Base-by-base conservation (phyloP, 2,797 vertebrate species). In the Ficedula albicollis region DNA sequence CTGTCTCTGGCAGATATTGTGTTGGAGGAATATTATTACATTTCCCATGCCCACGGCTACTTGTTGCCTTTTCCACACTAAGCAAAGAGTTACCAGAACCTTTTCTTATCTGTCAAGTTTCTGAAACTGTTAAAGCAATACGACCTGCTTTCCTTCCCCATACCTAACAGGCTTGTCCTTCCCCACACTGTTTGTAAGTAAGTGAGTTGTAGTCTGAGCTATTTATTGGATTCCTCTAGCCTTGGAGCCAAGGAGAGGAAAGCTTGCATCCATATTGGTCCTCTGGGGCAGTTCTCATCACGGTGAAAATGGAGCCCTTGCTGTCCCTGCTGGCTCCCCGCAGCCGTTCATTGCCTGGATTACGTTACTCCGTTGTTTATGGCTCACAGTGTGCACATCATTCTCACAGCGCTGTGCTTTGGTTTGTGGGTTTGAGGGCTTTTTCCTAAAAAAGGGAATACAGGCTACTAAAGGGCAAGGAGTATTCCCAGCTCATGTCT, bases 171-270 rank as follows among this genome's bases (percentile, higher is more conserved):
- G 59, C 67, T 87, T 54, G 58, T 62, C 77, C 90, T 92, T 93
- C 54, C 83, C 81, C 51, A n/a, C 4, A 5, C 19, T 55, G 66
- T 68, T 84, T 82, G 59, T 72, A 66, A 89, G 69, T 81, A 10
- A 89, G 84, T 83, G 79, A 94, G 89, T 62, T 93, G 91, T 89
- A 86, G 80, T 63, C 82, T 84, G 88, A 80, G 92, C 81, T 94
- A 95, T 95, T 96, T 96, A 94, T 87, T 96, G 87, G 72, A 90
- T 90, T 73, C 63, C 54, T 94, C 78, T 51, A 95, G 77, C 84
- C 79, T 79, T 87, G 89, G 88, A 96, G 93, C 90, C 79, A 84
- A 74, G 59, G 44, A 94, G 25, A 95, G 59, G 69, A 83, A 96
- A 93, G 76, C 84, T 95, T 74, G 93, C 86, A 76, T 91, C 76